Base-by-base conservation (phyloP, 2,797 vertebrate species). In the Pagetopsis macropterus region DNA sequence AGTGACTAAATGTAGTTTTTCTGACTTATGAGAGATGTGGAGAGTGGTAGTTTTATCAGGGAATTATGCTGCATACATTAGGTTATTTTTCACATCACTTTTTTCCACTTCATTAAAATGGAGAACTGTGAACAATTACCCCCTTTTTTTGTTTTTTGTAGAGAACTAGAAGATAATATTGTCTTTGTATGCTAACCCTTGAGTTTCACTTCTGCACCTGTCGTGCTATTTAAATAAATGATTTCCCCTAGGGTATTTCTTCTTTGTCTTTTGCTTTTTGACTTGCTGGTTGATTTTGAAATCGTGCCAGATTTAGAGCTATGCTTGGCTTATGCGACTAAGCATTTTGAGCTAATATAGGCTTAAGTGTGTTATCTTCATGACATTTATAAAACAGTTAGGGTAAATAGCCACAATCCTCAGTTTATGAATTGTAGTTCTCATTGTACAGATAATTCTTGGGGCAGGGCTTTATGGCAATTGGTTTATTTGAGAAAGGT, bases 41-140 rank as follows among this genome's bases (percentile, higher is more conserved):
- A 40, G 11, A 52, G 37, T 14, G 14, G 16, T 4, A 5, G 41
- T 13, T 23, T 43, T 59, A 78, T 13, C 11, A 19, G 63, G 71
- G 81, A 82, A 5, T 8, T 0, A 16, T 54, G 1, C 6, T 63
- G 1, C 0, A 8, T 9, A 37, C 1, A 1, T 33, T 45, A 0
- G 72, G 66, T 79, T 21, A 7, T 78, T 75, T 58, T 66, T 59
- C 48, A 61, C 11, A 17, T 58, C 5, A 31, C 21, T 46, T 55
- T 17, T 33, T 81, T 79, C 55, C 45, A 49, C 62, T 66, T 73
- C 37, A 58, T 1, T 72, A 15, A 84, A 81, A 72, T 44, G 9
- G 16, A 37, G 65, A 81, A 76, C 23, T 62, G 40, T 27, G 8
- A 46, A 15, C 1, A 4, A 1, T 43, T 1, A 27, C 17, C 0